Evolutionary conservation across 2,888 invertebrate genomes (phyloP).

Genomic region (Argyra leucocephala): DNA sequence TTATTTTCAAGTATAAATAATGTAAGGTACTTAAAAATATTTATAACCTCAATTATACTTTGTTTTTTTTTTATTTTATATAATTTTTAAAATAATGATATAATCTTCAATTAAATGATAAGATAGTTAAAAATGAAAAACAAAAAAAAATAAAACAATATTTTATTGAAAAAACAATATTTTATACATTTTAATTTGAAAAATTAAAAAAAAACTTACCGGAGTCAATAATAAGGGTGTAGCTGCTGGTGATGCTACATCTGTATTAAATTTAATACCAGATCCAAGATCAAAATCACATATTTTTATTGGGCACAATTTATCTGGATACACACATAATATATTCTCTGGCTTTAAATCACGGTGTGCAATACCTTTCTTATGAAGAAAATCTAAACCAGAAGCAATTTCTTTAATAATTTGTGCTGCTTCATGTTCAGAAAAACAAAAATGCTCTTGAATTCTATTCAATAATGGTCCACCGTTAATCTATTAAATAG

Average conservation of each 20-base stretch:
- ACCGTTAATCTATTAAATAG: conserved; percentile 61
- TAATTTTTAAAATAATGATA: neutral
- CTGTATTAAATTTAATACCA: conserved; percentile 81
- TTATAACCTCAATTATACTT: neutral
- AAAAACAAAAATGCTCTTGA: conserved; percentile 85
- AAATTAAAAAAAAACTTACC: conserved; percentile 47
- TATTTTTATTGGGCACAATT: conserved; percentile 88
- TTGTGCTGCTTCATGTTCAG: conserved; percentile 89
- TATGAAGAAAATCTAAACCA: conserved; percentile 89
- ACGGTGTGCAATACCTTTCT: conserved; percentile 85
- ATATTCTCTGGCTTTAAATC: conserved; percentile 99
- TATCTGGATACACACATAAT: conserved; percentile 79
- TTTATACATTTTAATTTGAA: neutral
- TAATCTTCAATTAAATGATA: neutral
- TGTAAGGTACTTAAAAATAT: neutral
- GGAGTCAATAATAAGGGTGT: conserved; percentile 92
- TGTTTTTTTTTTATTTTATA: neutral
- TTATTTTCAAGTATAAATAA: too few relatives aligned
- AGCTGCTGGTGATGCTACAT: conserved; percentile 73
- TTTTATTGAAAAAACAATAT: neutral
- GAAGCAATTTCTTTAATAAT: conserved; percentile 90
- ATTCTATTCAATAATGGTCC: conserved; percentile 89
- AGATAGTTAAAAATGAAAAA: neutral
- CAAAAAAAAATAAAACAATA: neutral
- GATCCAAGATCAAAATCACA: conserved; percentile 98